Conservation (phyloP, 2,888 invertebrate genomes). For the Drosophila rubida region DNA sequence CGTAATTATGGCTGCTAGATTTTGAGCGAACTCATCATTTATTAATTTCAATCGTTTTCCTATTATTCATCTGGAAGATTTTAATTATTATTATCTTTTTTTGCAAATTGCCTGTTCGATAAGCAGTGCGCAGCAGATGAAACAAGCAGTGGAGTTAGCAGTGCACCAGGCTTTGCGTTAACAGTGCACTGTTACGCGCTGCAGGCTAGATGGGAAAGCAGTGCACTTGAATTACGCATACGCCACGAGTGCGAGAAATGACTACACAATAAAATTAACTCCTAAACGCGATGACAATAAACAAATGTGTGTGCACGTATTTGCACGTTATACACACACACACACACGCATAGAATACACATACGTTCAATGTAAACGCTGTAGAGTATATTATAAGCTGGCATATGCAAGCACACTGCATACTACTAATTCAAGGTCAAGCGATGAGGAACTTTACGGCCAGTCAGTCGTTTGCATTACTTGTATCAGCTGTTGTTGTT, state of each 20-base stretch:
- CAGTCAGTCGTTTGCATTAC: constrained; percentile 48
- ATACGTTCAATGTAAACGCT: constrained; percentile 2
- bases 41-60: no score
- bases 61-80: no score
- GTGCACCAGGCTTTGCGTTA: background rate
- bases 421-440: constrained; percentile 76
- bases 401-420: constrained; percentile 3
- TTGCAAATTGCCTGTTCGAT: background rate
- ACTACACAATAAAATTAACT: constrained; percentile 8
- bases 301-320: constrained; percentile 17
- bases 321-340: constrained; percentile 3
- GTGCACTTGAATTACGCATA: constrained; percentile 53
- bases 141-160: constrained; percentile 1
- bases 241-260: constrained; percentile 27
- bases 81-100: no score
- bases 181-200: background rate
- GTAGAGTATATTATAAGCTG: background rate
- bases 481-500: constrained; percentile 38
- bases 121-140: background rate
- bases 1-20: background rate
- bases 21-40: no score
- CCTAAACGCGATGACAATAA: constrained; percentile 30
- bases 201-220: constrained; percentile 30
- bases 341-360: background rate
- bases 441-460: constrained; percentile 78